Evolutionary conservation across 1,140 invertebrate genomes (phyloP).

Genomic region (Anoplophora glabripennis): DNA sequence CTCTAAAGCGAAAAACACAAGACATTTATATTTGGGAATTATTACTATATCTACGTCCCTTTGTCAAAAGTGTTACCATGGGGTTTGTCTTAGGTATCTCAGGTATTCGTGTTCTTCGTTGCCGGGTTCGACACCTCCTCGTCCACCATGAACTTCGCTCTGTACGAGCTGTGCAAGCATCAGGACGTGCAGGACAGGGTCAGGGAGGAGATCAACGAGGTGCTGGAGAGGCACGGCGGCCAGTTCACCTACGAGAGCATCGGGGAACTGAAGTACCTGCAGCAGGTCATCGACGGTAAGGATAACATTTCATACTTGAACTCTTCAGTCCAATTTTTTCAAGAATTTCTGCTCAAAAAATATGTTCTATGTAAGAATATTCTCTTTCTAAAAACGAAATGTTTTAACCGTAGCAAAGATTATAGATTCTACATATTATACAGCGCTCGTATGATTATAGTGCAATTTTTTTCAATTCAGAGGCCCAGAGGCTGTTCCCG

Average conservation of each 20-base stretch:
- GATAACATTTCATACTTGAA: too few relatives aligned
- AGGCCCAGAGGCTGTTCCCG: conserved; percentile 1
- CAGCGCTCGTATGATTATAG: too few relatives aligned
- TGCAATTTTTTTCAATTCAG: conserved; percentile 1
- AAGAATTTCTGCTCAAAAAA: too few relatives aligned
- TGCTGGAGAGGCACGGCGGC: conserved; percentile 50
- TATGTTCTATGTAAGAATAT: too few relatives aligned
- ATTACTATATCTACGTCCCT: background rate
- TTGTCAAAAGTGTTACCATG: too few relatives aligned
- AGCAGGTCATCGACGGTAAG: conserved; percentile 53
- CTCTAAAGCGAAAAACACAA: too few relatives aligned
- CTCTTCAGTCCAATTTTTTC: too few relatives aligned
- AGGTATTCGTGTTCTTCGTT: conserved; percentile 42
- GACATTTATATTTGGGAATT: background rate
- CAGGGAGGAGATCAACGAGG: conserved; percentile 50
- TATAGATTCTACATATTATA: too few relatives aligned
- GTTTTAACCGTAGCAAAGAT: too few relatives aligned
- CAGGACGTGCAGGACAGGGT: conserved; percentile 51
- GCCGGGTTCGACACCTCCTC: conserved; percentile 57
- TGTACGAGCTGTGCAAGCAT: conserved; percentile 54
- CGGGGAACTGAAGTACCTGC: conserved; percentile 56
- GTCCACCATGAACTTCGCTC: conserved; percentile 49
- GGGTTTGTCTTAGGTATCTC: background rate
- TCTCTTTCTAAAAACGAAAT: too few relatives aligned
- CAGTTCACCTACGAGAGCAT: conserved; percentile 58